Base-by-base conservation (phyloP, 2,888 invertebrate genomes). In the Tinea trinotella region DNA sequence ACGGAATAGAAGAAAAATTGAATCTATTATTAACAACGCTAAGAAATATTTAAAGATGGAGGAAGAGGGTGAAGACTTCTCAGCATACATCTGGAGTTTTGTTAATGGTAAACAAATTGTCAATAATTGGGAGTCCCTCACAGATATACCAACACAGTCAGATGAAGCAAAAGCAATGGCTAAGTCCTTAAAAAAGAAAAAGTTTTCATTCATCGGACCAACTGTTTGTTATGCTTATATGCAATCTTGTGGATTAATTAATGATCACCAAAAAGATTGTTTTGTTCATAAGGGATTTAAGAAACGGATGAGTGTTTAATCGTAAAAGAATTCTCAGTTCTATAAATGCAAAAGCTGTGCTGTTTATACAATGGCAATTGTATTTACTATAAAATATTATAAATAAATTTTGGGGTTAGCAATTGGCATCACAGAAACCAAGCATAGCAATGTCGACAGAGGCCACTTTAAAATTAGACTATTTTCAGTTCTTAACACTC, bases 171-270 rank as follows among this genome's bases (percentile, higher is more conserved):
- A 12, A 19, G 15, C 12, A 4, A 56, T 56, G 56, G 36, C 54
- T 1, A 49, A 50, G 17, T 50, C 19, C 4, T 50, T 56, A 18
- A 56, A 54, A 30, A 54, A 54, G 44, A 48, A 49, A 17, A 53
- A 53, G 10, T 56, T 56, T 24, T 46, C 34, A 2, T 56, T 54
- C 35, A 22, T 56, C n/a, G 56, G 56, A 2, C 12, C 56, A 10
- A 54, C 54, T 18, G 48, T 54, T 20, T 56, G 56, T 24, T 56
- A 56, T 54, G 53, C 56, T 3, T 54, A 53, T 34, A 56, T 56
- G 56, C 56, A 56, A 36, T 53, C 56, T 3, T 49, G 49, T 19
- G 56, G 56, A 6, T 24, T 56, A 17, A 46, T 56, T 15, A 56
- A 56, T 50, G 56, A 56, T 22, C 56, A 56, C 34, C 40, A 20